Conservation (phyloP, 2,113 vertebrate genomes). For the Nematolebias whitei region DNA sequence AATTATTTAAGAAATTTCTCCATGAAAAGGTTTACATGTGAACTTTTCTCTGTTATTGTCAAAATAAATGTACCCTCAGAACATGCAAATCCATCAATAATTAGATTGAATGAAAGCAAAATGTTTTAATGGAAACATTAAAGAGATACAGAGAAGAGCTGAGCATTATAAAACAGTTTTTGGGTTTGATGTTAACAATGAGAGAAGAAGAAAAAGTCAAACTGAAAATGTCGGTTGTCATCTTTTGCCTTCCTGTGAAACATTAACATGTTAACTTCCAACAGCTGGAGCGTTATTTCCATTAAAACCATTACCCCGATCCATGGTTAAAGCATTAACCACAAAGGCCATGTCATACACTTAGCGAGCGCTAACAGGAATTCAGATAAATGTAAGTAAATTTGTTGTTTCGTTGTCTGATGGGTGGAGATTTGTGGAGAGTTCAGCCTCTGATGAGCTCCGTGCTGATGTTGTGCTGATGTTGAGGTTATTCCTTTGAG, state of each 20-base stretch:
- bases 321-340: background rate
- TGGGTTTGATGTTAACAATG: conserved; percentile 31
- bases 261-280: conserved; percentile 9
- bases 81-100: conserved; percentile 3
- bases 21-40: too few species aligned
- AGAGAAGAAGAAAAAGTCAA: background rate
- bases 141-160: background rate
- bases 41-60: too few species aligned
- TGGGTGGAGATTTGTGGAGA: background rate
- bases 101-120: conserved; percentile 29
- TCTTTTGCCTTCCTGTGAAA: conserved; percentile 3
- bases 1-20: too few species aligned
- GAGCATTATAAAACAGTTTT: conserved; percentile 38
- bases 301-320: conserved; percentile 8
- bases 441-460: too few species aligned
- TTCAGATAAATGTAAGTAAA: background rate
- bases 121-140: conserved; percentile 12
- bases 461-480: too few species aligned
- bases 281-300: background rate
- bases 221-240: background rate
- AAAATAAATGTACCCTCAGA: too few species aligned
- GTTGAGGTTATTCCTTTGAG: too few species aligned
- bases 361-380: conserved; percentile 15
- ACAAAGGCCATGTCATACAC: background rate
- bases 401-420: background rate